A percentile compares a stretch with the other conserved stretches of the same genome.
Evolutionary conservation across 1,140 invertebrate species (phyloP).

Genomic region (Stenopsyche tienmushanensis): DNA sequence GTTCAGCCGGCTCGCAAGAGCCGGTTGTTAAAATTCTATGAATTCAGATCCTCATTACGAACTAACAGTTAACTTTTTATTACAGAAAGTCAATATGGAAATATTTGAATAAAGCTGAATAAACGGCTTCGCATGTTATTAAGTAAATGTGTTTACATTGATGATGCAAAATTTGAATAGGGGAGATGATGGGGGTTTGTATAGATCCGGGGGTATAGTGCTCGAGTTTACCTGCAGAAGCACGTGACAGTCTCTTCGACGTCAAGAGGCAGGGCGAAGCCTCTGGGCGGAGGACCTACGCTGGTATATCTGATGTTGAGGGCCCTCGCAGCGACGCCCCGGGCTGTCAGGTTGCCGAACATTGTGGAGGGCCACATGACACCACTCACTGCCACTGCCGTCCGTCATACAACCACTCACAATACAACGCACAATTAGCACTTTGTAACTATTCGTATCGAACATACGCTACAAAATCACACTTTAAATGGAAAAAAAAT

Average conservation of each 20-base stretch:
- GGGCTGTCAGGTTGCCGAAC: conserved; percentile 47
- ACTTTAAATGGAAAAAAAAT: not conserved
- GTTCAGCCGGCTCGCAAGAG: no score
- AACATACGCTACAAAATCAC: no score
- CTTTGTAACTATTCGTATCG: no score
- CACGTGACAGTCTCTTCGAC: conserved; percentile 72
- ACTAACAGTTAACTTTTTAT: not conserved
- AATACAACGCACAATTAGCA: no score
- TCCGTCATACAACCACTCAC: conserved; percentile 6
- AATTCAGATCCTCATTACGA: no score
- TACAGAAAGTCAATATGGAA: not conserved
- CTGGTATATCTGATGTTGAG: conserved; percentile 54
- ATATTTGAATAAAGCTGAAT: no score
- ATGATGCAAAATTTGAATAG: no score
- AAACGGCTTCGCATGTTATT: no score
- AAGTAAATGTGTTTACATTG: no score
- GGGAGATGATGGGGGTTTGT: no score
- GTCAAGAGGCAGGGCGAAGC: conserved; percentile 59
- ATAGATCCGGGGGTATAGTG: not conserved
- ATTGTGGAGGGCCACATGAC: conserved; percentile 49
- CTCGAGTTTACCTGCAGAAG: conserved; percentile 73
- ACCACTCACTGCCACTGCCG: conserved; percentile 29
- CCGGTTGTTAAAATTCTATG: no score
- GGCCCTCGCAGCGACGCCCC: conserved; percentile 47
- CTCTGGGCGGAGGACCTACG: conserved; percentile 44